phyloP scores from a whole-genome alignment of 2,797 vertebrate species.

The Enteromius trimaculatus region DNA sequence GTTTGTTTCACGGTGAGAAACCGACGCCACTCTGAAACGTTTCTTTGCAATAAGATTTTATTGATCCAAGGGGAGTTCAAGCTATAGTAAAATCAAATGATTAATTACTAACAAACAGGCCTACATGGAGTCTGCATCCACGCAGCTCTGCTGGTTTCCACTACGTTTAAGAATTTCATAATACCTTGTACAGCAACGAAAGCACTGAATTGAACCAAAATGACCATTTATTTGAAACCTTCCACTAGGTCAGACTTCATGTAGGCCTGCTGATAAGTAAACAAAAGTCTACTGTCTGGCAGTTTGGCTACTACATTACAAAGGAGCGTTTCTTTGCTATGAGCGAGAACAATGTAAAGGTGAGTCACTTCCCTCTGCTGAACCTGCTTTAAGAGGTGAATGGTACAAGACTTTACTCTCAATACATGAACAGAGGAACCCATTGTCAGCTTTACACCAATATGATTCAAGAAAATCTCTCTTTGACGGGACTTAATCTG shows the following conservation, averaged over 20 bases:
- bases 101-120: slow-evolving; percentile 24
- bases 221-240: neutral
- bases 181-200: no score
- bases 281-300: neutral
- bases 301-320: slow-evolving; percentile 21
- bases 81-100: slow-evolving; percentile 7
- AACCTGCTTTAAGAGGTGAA: slow-evolving; percentile 11
- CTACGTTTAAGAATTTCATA: neutral
- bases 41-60: slow-evolving; percentile 30
- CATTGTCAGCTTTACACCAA: neutral
- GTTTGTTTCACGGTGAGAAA: slow-evolving; percentile 60
- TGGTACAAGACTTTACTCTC: neutral
- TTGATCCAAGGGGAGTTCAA: slow-evolving; percentile 31
- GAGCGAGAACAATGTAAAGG: neutral
- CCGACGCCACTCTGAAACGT: neutral
- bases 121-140: neutral
- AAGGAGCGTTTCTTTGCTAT: neutral
- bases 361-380: neutral
- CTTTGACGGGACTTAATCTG: neutral
- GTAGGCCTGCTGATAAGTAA: slow-evolving; percentile 6
- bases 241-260: neutral
- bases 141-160: neutral
- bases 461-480: neutral
- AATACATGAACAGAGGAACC: neutral
- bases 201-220: neutral